Percentiles rank a stretch among this genome's conserved stretches.
Conservation (phyloP, 2,888 invertebrate species). For the Scelioninae gen. 1 region DNA sequence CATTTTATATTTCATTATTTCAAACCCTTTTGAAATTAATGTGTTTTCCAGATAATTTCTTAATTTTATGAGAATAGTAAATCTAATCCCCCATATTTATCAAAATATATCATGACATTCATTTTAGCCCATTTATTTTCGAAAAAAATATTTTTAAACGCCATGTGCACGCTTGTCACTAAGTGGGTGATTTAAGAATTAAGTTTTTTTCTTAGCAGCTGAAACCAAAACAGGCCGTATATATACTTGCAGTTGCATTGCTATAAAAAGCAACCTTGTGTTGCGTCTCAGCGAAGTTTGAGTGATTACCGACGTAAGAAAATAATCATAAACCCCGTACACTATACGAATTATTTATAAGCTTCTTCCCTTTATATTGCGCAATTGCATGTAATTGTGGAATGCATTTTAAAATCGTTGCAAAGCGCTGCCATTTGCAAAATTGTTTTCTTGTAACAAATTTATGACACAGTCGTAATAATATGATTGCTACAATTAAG, state of each 20-base stretch:
- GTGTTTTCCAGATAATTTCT: too few relatives aligned
- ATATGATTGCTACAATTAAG: slow-evolving; percentile 48
- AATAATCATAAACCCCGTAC: slow-evolving; percentile 27
- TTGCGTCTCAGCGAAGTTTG: neutral
- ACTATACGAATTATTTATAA: slow-evolving; percentile 28
- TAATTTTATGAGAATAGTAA: too few relatives aligned
- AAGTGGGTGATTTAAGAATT: slow-evolving; percentile 50
- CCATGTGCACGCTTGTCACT: slow-evolving; percentile 41
- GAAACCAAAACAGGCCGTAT: slow-evolving; percentile 27
- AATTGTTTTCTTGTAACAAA: slow-evolving; percentile 41
- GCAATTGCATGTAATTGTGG: slow-evolving; percentile 24
- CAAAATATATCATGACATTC: too few relatives aligned
- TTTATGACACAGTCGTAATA: slow-evolving; percentile 33
- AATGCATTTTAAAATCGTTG: slow-evolving; percentile 24
- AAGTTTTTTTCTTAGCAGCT: slow-evolving; percentile 30
- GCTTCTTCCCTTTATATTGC: slow-evolving; percentile 6
- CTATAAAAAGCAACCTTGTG: slow-evolving; percentile 37
- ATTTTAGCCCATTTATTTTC: too few relatives aligned
- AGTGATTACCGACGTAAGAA: slow-evolving; percentile 9
- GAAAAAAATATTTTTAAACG: slow-evolving; percentile 26
- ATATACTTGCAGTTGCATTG: slow-evolving; percentile 36
- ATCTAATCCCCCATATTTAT: too few relatives aligned
- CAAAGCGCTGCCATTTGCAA: slow-evolving; percentile 28
- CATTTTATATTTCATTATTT: too few relatives aligned
- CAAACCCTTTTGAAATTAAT: too few relatives aligned